These are phyloP conservation scores for Rhinopithecus roxellana DNA, from an alignment of 2,113 vertebrate genomes.

Conservation along the genomic window DNA sequence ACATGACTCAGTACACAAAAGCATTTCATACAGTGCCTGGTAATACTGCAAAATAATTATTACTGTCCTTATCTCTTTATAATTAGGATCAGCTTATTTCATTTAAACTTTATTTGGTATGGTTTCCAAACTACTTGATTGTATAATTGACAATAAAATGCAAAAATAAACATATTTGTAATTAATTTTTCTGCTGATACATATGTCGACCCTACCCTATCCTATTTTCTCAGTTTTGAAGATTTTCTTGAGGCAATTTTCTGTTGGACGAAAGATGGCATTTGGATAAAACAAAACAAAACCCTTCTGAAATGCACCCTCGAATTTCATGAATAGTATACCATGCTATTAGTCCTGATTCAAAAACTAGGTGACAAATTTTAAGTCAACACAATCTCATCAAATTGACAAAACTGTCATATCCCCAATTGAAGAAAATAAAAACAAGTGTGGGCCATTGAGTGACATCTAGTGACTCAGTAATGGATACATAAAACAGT, in stretches of 20 bases:
- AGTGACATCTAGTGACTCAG: neutral
- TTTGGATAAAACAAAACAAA: neutral
- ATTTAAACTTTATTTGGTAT: conserved; percentile 4
- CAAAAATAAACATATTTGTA: conserved; percentile 4
- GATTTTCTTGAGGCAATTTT: neutral
- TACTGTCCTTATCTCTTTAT: neutral
- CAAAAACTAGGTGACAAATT: neutral
- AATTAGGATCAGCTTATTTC: neutral
- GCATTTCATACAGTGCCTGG: neutral
- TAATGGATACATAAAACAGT: neutral
- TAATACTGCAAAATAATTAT: neutral
- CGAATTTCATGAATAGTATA: neutral
- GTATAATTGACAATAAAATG: neutral
- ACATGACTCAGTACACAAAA: neutral
- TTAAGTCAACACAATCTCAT: neutral
- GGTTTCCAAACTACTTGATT: neutral
- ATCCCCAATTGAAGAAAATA: neutral
- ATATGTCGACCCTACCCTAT: neutral
- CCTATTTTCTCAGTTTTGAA: neutral
- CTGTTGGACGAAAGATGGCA: neutral
- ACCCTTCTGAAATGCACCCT: neutral
- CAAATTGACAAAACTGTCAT: neutral
- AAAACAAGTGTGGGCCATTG: neutral
- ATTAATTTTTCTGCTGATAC: neutral
- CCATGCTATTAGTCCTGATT: neutral